These are phyloP conservation scores for Leontocebus nigricollis DNA, from an alignment of 2,797 vertebrate genomes.

Conservation along the genomic window DNA sequence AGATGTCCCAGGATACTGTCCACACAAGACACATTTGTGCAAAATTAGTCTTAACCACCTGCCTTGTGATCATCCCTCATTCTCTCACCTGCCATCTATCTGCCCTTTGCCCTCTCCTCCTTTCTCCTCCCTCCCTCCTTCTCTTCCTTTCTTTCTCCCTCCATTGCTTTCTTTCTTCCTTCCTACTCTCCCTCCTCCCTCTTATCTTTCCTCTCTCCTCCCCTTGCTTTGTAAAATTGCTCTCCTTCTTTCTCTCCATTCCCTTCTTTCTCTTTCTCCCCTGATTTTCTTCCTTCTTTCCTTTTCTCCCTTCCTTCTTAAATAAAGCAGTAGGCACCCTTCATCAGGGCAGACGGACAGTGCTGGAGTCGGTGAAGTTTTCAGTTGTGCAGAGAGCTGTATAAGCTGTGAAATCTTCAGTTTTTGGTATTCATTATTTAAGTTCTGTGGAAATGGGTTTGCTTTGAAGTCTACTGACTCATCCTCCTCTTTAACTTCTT, in stretches of 20 bases:
- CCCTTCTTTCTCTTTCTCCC: neutral
- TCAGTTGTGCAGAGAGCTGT: slow-evolving; percentile 56
- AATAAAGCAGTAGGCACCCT: neutral
- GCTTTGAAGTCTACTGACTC: slow-evolving; percentile 85
- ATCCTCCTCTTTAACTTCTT: slow-evolving; percentile 84
- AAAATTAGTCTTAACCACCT: neutral
- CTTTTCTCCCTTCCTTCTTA: neutral
- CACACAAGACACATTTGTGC: neutral
- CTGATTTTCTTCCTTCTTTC: neutral
- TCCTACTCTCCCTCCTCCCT: no score
- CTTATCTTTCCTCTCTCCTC: neutral
- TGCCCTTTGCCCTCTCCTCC: neutral
- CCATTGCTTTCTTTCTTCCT: neutral
- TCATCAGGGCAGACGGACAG: neutral
- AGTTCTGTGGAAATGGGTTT: slow-evolving; percentile 83
- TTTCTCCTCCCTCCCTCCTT: neutral
- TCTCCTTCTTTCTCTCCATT: neutral
- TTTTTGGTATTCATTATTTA: slow-evolving; percentile 84
- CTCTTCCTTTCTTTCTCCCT: neutral
- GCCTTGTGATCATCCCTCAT: neutral
- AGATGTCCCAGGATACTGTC: slow-evolving; percentile 8
- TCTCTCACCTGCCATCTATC: neutral
- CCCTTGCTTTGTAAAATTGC: neutral
- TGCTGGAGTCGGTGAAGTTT: neutral
- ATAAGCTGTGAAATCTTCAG: slow-evolving; percentile 68